Evolutionary conservation across 2,113 vertebrate species (phyloP), one percentile per base, ranked within the genome.

Genomic region (Carassius gibelio): DNA sequence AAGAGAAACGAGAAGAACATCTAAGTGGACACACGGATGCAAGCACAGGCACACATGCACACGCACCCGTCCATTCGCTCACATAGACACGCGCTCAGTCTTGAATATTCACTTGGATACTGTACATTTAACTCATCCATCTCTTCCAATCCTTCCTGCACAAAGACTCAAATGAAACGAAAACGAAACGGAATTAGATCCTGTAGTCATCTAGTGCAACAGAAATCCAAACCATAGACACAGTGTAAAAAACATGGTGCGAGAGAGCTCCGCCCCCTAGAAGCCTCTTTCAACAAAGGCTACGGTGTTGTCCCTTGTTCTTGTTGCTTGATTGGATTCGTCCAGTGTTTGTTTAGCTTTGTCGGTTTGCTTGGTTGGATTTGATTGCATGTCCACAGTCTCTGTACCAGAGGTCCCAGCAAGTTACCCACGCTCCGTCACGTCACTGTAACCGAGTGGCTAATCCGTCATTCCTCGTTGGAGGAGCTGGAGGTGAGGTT

Each of bases 231-330:
- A 97, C 96, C 95, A 95, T 96, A 96, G 97, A 98, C 97, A 98
- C 97, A 97, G 97, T 97, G 97, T 98, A 98, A 97, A 99, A 98
- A 99, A 98, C 92, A 85, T 95, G 95, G 95, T 95, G 96, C 96
- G 97, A 97, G 96, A 98, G 95, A 97, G 95, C 93, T 95, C 94
- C 96, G 96, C 97, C 95, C 94, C 92, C 93, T 92, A 91, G 92
- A 95, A 96, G 96, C 96, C 94, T 96, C 92, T 93, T 93, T 97
- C 95, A 93, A 94, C 95, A 97, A 97, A 98, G 95, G 96, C 96
- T 95, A 96, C 90, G 92, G 93, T 87, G 88, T 93, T 90, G 93
- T 92, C 92, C 93, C 90, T 91, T 88, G 89, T 88, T 89, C 86
- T 87, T 88, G 82, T 86, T 88, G 75, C 71, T 85, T 87, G 85